A percentile compares a stretch with the other conserved stretches of the same genome.
Conservation (phyloP, 2,113 vertebrate genomes). For the Microtus richardsoni region DNA sequence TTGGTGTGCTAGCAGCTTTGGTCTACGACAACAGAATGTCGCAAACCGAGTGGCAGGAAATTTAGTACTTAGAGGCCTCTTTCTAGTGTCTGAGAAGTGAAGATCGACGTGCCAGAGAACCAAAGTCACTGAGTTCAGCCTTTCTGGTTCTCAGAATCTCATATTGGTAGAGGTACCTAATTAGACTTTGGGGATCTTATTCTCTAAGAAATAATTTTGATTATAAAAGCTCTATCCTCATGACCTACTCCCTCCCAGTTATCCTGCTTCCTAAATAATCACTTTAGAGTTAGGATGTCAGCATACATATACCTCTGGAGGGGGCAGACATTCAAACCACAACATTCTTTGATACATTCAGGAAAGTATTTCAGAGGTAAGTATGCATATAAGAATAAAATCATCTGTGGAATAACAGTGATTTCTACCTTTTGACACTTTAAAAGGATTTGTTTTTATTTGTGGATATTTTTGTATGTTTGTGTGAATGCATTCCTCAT, state of each 20-base stretch:
- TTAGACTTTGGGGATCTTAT: neutral
- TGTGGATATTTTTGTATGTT: neutral
- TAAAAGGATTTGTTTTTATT: neutral
- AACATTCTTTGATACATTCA: neutral
- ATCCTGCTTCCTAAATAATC: neutral
- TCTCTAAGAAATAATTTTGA: neutral
- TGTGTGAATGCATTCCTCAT: neutral
- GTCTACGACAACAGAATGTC: neutral
- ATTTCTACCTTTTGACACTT: neutral
- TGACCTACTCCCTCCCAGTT: neutral
- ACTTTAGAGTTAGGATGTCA: neutral
- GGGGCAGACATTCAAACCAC: neutral
- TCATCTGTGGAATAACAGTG: neutral
- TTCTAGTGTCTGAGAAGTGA: neutral
- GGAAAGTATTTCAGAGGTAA: neutral
- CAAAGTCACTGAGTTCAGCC: too few relatives aligned
- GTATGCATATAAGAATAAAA: neutral
- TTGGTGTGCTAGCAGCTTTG: neutral
- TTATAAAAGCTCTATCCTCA: neutral
- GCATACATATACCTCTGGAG: neutral
- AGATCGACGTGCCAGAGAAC: neutral
- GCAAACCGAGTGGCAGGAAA: neutral
- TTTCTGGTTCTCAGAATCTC: neutral
- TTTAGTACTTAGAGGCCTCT: neutral
- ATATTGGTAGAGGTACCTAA: fast-evolving